These are phyloP conservation scores for Apaloderma vittatum DNA, from an alignment of 2,113 vertebrate genomes.

Conservation along the genomic window DNA sequence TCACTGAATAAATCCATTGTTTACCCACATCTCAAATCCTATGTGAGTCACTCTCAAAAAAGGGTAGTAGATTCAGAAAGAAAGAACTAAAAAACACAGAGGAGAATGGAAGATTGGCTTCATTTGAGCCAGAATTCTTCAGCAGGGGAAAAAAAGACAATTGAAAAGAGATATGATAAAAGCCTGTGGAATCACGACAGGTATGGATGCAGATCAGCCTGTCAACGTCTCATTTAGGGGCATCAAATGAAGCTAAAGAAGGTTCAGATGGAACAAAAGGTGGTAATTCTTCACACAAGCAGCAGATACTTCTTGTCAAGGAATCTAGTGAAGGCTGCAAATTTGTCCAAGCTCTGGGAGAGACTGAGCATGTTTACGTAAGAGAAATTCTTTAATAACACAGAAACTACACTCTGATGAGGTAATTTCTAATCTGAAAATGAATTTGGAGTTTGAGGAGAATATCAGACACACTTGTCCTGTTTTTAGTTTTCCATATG, in stretches of 20 bases:
- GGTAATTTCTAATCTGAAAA: neutral
- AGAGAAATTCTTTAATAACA: neutral
- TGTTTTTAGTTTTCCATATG: rapidly evolving
- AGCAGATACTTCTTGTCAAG: neutral
- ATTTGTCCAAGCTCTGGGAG: neutral
- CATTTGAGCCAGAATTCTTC: neutral
- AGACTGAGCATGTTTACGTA: neutral
- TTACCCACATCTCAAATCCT: neutral
- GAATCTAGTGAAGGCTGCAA: neutral
- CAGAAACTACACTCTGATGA: neutral
- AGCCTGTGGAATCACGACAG: neutral
- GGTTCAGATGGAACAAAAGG: neutral
- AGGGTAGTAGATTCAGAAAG: neutral
- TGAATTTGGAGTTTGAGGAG: neutral
- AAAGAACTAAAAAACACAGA: neutral
- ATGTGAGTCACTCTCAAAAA: neutral
- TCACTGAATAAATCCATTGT: neutral
- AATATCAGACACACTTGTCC: neutral
- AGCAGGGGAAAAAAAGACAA: neutral
- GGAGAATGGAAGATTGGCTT: neutral
- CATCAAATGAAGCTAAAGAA: neutral
- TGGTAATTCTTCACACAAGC: neutral
- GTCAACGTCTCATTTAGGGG: neutral
- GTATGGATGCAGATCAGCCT: neutral
- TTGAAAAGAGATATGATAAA: neutral